Evolutionary conservation across 2,888 invertebrate species (phyloP), one percentile per base, ranked within the genome.

Genomic region (Melieria crassipennis): DNA sequence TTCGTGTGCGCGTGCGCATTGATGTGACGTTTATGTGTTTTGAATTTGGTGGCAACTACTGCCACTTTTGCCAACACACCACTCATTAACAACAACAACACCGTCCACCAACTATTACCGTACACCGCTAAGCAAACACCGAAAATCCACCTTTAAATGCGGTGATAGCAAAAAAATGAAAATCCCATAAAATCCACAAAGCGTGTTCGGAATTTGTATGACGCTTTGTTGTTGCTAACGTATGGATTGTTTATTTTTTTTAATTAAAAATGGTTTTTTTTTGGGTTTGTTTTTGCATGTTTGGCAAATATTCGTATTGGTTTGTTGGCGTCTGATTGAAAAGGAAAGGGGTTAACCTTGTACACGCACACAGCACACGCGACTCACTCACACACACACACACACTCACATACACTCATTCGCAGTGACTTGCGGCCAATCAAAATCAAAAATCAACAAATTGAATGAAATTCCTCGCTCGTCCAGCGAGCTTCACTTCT

Each of bases 271-370:
- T 57, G 7, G 4, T 57, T 16, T 11, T 10, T 13, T 57, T 16
- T 6, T 57, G 0, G 52, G 16, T 57, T 16, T 57, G 30, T 16
- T 10, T 57, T 16, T 9, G 30, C 16, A 57, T 57, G 16, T 57
- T 57, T 30, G 16, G 57, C 57, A 57, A 57, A 57, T 57, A 13
- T 4, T 56, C 13, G 13, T 56, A 13, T 13, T 56, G 13, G 16
- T 57, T 11, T 16, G 9, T 57, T 30, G 57, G 46, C 45, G n/a
- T 9, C 58, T 64, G 65, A 65, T 64, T 70, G 70, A 70, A 70
- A 70, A 65, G 50, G 70, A 70, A 70, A 70, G 70, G 70, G 64
- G 70, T 70, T 70, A 70, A 70, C 70, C 70, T 70, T 70, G 70
- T 16, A 42, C 47, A 69, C 56, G 56, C 55, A 47, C 62, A 43